Conservation (phyloP, 1,140 invertebrate genomes). For the Drosophila santomea region DNA sequence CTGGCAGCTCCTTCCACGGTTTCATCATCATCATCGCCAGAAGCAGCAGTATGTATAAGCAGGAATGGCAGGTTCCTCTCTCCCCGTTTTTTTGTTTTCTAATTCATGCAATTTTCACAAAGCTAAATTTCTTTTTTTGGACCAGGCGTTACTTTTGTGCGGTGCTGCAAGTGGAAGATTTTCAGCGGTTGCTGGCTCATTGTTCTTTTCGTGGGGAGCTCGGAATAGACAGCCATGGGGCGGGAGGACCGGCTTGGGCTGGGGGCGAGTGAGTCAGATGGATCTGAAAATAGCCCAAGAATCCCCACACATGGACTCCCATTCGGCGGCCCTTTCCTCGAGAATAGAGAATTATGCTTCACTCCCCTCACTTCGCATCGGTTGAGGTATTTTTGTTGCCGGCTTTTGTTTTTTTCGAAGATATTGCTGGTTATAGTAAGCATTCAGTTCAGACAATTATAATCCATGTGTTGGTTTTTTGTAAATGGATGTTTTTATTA, state of each 20-base stretch:
- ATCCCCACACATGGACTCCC: conserved; percentile 15
- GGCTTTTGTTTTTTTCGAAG: conserved; percentile 12
- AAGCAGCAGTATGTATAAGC: too few species aligned
- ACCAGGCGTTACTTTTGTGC: conserved; percentile 39
- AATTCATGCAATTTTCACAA: conserved; percentile 77
- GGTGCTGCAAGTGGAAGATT: conserved; percentile 23
- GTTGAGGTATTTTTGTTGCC: conserved; percentile 5
- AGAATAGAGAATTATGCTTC: conserved; percentile 2
- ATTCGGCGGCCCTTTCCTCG: conserved; percentile 3
- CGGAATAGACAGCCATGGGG: not conserved
- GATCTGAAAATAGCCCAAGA: conserved; percentile 34
- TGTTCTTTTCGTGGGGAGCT: conserved; percentile 29
- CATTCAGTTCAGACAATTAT: too few species aligned
- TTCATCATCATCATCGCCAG: conserved; percentile 21
- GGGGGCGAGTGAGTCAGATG: conserved; percentile 32
- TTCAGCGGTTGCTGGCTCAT: conserved; percentile 24
- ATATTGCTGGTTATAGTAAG: not conserved
- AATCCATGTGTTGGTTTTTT: not conserved
- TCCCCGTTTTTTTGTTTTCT: conserved; percentile 35
- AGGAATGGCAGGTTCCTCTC: conserved; percentile 14
- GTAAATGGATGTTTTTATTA: too few species aligned
- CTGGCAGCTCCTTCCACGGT: conserved; percentile 42
- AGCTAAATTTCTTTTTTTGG: conserved; percentile 47
- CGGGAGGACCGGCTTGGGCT: conserved; percentile 25
- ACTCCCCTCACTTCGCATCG: not conserved